These are phyloP conservation scores for Steinernema hermaphroditum DNA, from an alignment of 2,888 invertebrate genomes.

Conservation along the genomic window DNA sequence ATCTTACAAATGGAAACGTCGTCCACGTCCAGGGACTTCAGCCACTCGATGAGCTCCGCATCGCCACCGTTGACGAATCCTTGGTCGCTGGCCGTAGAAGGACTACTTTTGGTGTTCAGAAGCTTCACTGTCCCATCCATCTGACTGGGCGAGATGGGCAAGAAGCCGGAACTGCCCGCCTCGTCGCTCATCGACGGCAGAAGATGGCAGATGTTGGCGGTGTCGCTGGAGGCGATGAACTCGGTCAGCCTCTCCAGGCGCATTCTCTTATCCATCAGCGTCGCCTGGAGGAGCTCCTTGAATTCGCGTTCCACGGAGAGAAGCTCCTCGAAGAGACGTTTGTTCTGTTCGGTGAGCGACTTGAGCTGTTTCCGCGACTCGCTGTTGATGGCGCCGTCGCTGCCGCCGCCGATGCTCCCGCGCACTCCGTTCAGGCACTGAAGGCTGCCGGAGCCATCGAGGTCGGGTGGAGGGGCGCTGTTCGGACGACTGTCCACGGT, in stretches of 20 bases:
- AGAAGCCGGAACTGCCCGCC: background rate
- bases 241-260: slow-evolving; percentile 72
- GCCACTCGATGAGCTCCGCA: slow-evolving; percentile 76
- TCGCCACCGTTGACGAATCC: slow-evolving; percentile 66
- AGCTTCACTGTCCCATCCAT: slow-evolving; percentile 25
- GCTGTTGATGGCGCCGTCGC: background rate
- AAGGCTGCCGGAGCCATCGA: background rate
- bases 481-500: slow-evolving; percentile 27
- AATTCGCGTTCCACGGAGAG: slow-evolving; percentile 78
- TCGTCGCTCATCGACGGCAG: background rate
- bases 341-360: background rate
- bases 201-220: slow-evolving; percentile 15
- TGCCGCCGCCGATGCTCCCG: slow-evolving; percentile 23
- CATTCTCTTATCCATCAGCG: slow-evolving; percentile 75
- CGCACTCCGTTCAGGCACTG: background rate
- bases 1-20: slow-evolving; percentile 74
- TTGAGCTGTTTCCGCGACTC: background rate
- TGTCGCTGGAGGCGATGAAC: slow-evolving; percentile 14
- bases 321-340: slow-evolving; percentile 75
- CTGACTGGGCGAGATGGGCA: background rate
- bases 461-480: slow-evolving; percentile 9
- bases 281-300: slow-evolving; percentile 75
- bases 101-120: slow-evolving; percentile 6
- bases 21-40: slow-evolving; percentile 76
- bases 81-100: background rate